A percentile compares a stretch with the other conserved stretches of the same genome.
phyloP scores from a whole-genome alignment of 2,113 vertebrate genomes.

The Planiliza haematocheilus region DNA sequence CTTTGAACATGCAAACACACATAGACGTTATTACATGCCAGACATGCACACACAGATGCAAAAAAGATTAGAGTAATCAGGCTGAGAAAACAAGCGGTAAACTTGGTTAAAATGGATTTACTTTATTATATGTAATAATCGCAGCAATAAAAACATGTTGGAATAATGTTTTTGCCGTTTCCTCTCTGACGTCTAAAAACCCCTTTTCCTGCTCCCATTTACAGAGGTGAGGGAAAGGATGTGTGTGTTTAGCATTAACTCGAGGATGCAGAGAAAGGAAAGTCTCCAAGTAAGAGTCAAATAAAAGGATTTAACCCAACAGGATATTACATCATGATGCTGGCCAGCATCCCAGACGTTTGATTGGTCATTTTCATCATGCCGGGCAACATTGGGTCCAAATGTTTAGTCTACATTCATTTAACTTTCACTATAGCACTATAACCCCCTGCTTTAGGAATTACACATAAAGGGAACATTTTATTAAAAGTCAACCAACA shows the following conservation, averaged over 20 bases:
- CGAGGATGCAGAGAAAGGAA: constrained; percentile 36
- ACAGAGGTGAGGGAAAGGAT: constrained; percentile 73
- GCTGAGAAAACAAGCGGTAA: constrained; percentile 55
- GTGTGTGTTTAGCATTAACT: constrained; percentile 24
- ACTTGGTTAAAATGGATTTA: constrained; percentile 74
- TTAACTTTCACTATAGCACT: constrained; percentile 57
- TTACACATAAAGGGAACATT: constrained; percentile 41
- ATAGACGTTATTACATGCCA: constrained; percentile 23
- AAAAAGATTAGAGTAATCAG: constrained; percentile 49
- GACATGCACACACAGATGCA: constrained; percentile 29
- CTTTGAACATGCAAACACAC: constrained; percentile 33
- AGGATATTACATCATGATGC: constrained; percentile 77
- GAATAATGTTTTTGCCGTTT: constrained; percentile 74
- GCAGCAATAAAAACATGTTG: constrained; percentile 75
- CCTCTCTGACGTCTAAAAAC: constrained; percentile 57
- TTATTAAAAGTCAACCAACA: constrained; percentile 28
- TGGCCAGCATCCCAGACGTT: constrained; percentile 57
- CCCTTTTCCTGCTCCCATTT: constrained; percentile 52
- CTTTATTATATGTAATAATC: constrained; percentile 82
- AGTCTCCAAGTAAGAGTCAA: constrained; percentile 51
- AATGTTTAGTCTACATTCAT: constrained; percentile 60
- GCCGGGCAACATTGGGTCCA: constrained; percentile 34
- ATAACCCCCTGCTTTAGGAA: constrained; percentile 50
- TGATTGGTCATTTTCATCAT: constrained; percentile 69
- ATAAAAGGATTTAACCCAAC: constrained; percentile 54